Conservation (phyloP, 2,888 invertebrate species). For the Physocephala rufipes region DNA sequence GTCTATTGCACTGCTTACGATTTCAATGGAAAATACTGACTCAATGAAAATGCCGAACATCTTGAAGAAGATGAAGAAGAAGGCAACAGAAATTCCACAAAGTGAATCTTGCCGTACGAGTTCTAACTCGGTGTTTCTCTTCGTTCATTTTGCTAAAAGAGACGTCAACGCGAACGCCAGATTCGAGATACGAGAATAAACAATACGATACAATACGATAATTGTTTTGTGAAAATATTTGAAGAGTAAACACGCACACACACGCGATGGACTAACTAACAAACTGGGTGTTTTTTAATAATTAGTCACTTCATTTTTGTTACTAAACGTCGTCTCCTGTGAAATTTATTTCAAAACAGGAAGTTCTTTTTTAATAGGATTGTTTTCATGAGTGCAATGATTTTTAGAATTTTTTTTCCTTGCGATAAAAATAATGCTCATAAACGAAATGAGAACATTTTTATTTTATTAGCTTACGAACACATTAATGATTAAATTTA, state of each 20-base stretch:
- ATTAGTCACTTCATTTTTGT: too few species aligned
- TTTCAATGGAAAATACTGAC: constrained; percentile 4
- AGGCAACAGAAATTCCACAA: constrained; percentile 20
- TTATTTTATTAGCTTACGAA: neutral
- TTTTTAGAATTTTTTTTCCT: neutral
- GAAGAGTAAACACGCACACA: neutral
- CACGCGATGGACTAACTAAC: too few species aligned
- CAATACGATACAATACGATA: neutral
- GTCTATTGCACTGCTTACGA: neutral
- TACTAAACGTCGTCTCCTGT: too few species aligned
- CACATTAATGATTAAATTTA: neutral
- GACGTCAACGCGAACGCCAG: constrained; percentile 6
- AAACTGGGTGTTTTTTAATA: too few species aligned
- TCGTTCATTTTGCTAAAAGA: neutral
- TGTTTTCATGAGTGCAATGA: too few species aligned
- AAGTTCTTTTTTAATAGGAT: too few species aligned
- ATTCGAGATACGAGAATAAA: constrained; percentile 5
- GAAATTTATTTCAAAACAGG: too few species aligned
- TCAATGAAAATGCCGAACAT: constrained; percentile 5
- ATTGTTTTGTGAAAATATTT: neutral
- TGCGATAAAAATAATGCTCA: neutral
- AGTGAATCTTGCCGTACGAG: constrained; percentile 7
- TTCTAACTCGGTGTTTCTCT: constrained; percentile 1
- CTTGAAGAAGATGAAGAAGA: too few species aligned
- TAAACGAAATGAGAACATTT: too few species aligned